Conservation (phyloP, 2,797 vertebrate species). For the Sarcoramphus papa region DNA sequence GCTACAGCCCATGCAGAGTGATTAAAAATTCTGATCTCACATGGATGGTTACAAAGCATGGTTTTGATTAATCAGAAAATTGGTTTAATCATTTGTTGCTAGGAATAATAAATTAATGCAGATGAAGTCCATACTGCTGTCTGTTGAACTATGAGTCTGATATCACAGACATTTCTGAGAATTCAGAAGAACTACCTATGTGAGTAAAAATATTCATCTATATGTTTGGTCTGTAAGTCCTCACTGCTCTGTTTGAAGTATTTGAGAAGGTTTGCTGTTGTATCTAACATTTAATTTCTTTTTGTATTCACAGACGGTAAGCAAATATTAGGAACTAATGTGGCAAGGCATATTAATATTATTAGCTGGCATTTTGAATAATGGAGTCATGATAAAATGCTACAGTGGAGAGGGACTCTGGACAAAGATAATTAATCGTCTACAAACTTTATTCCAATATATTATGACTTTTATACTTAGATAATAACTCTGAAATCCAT, state of each 20-base stretch:
- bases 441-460: constrained; percentile 10
- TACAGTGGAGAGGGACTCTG: neutral
- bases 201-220: neutral
- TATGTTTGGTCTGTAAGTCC: neutral
- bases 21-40: constrained; percentile 70
- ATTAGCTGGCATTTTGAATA: constrained; percentile 48
- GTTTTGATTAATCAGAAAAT: constrained; percentile 74
- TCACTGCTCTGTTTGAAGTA: constrained; percentile 11
- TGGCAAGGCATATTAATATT: constrained; percentile 5
- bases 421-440: neutral
- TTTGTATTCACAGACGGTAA: constrained; percentile 26
- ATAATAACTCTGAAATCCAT: neutral
- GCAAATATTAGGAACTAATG: constrained; percentile 43
- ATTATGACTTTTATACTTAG: neutral
- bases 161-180: neutral
- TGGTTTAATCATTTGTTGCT: constrained; percentile 70
- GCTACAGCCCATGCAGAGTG: neutral
- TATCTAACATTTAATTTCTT: constrained; percentile 48
- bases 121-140: constrained; percentile 10
- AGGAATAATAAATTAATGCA: constrained; percentile 63
- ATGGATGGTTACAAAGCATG: constrained; percentile 41
- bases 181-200: neutral
- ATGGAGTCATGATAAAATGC: constrained; percentile 19
- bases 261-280: neutral
- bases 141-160: neutral